Percentiles rank a stretch among this genome's conserved stretches.
Conservation (phyloP, 2,888 invertebrate species). For the Sinotaia quadrata region DNA sequence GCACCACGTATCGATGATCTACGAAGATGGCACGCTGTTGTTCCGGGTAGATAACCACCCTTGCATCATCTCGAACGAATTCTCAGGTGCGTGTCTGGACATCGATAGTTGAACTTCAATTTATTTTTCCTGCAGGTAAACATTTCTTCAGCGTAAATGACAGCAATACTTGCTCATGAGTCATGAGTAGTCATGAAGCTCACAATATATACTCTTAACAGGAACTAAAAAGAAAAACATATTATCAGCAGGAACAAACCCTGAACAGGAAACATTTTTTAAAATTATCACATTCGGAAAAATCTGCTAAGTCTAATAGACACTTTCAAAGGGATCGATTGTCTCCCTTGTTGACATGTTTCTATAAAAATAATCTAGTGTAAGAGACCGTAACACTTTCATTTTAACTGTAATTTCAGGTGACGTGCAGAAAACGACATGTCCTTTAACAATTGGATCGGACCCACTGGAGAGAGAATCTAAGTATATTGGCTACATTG, state of each 20-base stretch:
- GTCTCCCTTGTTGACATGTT: too few species aligned
- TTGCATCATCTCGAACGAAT: slow-evolving; percentile 45
- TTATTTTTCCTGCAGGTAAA: too few species aligned
- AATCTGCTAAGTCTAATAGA: too few species aligned
- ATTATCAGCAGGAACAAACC: too few species aligned
- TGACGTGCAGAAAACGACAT: slow-evolving; percentile 41
- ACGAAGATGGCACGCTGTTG: slow-evolving; percentile 44
- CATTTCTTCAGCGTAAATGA: too few species aligned
- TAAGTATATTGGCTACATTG: slow-evolving; percentile 42
- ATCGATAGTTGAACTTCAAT: too few species aligned
- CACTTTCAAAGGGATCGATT: too few species aligned
- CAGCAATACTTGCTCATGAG: background rate
- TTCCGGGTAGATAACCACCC: slow-evolving; percentile 45
- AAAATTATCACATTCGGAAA: too few species aligned
- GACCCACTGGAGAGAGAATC: slow-evolving; percentile 46
- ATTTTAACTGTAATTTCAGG: slow-evolving; percentile 35
- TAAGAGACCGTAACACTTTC: background rate
- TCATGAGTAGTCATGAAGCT: background rate
- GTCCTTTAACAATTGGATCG: slow-evolving; percentile 44
- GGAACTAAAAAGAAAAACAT: too few species aligned
- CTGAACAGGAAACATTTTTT: too few species aligned
- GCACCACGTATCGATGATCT: slow-evolving; percentile 45
- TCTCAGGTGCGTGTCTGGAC: slow-evolving; percentile 38
- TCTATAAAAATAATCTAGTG: background rate
- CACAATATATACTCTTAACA: too few species aligned